Evolutionary conservation across 2,888 invertebrate species (phyloP).

Genomic region (Cinara cedri): DNA sequence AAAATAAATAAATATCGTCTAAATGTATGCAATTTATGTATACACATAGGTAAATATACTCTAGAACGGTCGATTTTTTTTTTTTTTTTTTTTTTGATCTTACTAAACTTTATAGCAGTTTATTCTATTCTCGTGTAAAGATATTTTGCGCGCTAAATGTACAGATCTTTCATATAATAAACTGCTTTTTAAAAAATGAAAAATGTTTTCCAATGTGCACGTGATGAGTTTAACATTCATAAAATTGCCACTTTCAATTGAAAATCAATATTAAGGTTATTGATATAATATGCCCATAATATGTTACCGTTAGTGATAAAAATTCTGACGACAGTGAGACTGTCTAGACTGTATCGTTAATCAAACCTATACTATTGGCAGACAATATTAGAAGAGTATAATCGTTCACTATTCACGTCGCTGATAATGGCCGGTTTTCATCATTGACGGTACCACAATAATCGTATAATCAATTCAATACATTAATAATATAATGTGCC

Average conservation of each 20-base stretch:
- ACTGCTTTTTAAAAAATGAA: not conserved
- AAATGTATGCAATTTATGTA: too few relatives aligned
- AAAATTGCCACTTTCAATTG: not conserved
- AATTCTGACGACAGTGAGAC: not conserved
- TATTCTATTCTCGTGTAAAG: not conserved
- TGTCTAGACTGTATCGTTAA: not conserved
- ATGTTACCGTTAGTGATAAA: too few relatives aligned
- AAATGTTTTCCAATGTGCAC: not conserved
- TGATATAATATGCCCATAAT: too few relatives aligned
- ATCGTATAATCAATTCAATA: too few relatives aligned
- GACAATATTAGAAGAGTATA: too few relatives aligned
- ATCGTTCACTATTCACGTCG: too few relatives aligned
- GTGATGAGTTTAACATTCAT: not conserved
- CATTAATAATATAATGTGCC: too few relatives aligned
- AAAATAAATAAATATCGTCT: constrained; percentile 16
- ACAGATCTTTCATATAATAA: not conserved
- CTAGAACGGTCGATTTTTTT: constrained; percentile 1
- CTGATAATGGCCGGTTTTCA: too few relatives aligned
- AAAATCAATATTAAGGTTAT: not conserved
- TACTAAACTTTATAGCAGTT: not conserved
- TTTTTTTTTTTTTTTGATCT: not conserved
- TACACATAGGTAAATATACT: too few relatives aligned
- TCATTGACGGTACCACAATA: too few relatives aligned
- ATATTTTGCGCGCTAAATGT: not conserved
- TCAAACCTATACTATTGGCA: too few relatives aligned